These are phyloP conservation scores for Thunnus albacares DNA, from an alignment of 2,797 vertebrate genomes.

Conservation along the genomic window DNA sequence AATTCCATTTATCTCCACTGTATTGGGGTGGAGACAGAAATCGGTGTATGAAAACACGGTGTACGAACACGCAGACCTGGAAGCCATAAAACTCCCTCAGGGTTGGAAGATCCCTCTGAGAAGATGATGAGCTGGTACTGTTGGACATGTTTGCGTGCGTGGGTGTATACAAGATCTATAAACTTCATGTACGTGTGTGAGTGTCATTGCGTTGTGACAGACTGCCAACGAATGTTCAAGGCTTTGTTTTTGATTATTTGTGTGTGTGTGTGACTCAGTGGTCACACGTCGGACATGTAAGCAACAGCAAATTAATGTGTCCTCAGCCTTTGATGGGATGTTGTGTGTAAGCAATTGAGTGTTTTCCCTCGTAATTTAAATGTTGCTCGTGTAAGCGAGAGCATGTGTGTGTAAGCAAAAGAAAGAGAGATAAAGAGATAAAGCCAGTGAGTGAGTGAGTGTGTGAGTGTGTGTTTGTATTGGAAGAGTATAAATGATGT, in stretches of 20 bases:
- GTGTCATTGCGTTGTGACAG: neutral
- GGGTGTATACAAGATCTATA: neutral
- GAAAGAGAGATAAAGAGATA: constrained; percentile 20
- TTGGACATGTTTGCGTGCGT: constrained; percentile 5
- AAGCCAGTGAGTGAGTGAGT: constrained; percentile 16
- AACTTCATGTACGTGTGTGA: neutral
- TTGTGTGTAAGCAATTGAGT: constrained; percentile 22
- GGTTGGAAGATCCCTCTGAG: constrained; percentile 22
- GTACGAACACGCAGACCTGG: constrained; percentile 22
- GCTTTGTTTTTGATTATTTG: neutral
- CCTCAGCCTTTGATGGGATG: constrained; percentile 33
- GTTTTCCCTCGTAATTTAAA: constrained; percentile 37
- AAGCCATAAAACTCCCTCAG: constrained; percentile 19
- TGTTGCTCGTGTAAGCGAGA: constrained; percentile 48
- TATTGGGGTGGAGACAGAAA: no score
- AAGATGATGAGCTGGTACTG: constrained; percentile 37
- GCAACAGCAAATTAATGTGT: neutral
- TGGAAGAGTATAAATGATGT: constrained; percentile 58
- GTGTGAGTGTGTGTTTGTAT: constrained; percentile 32
- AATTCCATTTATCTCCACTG: no score
- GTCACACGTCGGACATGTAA: neutral
- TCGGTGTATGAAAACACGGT: neutral
- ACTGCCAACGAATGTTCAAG: neutral
- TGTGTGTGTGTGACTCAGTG: constrained; percentile 8
- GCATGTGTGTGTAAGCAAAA: constrained; percentile 38